Evolutionary conservation across 2,113 vertebrate genomes (phyloP).

Genomic region (Formicarius rufipectus): DNA sequence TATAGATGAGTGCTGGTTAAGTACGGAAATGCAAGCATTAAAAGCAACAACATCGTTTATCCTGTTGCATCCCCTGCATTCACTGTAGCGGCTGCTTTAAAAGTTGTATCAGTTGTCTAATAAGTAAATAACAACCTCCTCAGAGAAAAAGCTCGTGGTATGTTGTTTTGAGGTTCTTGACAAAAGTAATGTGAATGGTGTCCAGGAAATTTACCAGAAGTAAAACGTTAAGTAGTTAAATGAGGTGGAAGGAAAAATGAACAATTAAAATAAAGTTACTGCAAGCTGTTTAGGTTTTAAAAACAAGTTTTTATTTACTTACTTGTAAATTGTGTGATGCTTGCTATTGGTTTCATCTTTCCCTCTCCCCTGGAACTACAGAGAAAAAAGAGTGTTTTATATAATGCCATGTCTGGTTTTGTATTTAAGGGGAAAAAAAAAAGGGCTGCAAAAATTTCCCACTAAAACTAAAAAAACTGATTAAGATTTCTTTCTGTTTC

Average conservation of each 20-base stretch:
- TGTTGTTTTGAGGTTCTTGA: background rate
- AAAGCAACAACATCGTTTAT: background rate
- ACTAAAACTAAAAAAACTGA: background rate
- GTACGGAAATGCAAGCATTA: background rate
- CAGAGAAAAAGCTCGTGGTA: background rate
- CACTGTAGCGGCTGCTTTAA: background rate
- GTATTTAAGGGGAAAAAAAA: background rate
- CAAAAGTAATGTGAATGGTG: background rate
- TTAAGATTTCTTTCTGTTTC: background rate
- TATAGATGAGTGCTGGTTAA: background rate
- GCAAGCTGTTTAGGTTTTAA: background rate
- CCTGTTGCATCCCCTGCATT: background rate
- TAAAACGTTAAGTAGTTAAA: background rate
- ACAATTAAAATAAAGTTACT: background rate
- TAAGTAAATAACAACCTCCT: background rate
- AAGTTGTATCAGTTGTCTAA: background rate
- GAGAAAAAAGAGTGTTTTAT: background rate
- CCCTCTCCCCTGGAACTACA: background rate
- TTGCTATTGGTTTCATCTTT: background rate
- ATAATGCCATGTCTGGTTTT: background rate
- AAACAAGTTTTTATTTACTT: background rate
- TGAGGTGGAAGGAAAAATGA: background rate
- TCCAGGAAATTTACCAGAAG: background rate
- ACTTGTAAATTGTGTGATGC: background rate
- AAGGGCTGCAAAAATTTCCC: rapidly evolving